Percentiles rank a stretch among this genome's conserved stretches.
Conservation (phyloP, 2,797 vertebrate genomes). For the Chelonia mydas region DNA sequence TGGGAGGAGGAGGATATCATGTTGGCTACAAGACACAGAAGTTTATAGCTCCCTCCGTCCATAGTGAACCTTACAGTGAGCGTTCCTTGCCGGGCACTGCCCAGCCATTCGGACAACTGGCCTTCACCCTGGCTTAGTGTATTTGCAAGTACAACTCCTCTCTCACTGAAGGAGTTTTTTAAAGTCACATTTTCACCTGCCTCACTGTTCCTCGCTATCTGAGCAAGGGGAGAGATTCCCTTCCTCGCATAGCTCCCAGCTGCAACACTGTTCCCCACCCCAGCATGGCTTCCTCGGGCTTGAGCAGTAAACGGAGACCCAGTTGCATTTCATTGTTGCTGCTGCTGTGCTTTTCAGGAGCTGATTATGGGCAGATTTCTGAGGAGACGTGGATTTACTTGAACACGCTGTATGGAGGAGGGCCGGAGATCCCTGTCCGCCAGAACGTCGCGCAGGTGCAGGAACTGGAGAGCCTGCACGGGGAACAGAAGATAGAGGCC, state of each 20-base stretch:
- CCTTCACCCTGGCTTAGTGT: background rate
- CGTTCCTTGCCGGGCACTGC: background rate
- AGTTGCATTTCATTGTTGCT: rapidly evolving
- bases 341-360: constrained; percentile 80
- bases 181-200: background rate
- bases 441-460: constrained; percentile 87
- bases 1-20: rapidly evolving
- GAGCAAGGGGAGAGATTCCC: background rate
- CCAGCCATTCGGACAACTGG: background rate
- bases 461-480: constrained; percentile 86
- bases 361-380: constrained; percentile 98
- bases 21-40: background rate
- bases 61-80: background rate
- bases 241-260: background rate
- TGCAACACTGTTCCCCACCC: background rate
- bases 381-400: constrained; percentile 97
- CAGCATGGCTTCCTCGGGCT: rapidly evolving
- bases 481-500: constrained; percentile 96
- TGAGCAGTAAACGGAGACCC: rapidly evolving
- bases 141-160: background rate
- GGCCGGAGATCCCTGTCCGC: constrained; percentile 94
- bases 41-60: background rate
- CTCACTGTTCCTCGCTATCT: background rate
- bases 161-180: background rate
- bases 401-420: constrained; percentile 90